phyloP scores from a whole-genome alignment of 2,113 vertebrate genomes.

The Podarcis cretensis region DNA sequence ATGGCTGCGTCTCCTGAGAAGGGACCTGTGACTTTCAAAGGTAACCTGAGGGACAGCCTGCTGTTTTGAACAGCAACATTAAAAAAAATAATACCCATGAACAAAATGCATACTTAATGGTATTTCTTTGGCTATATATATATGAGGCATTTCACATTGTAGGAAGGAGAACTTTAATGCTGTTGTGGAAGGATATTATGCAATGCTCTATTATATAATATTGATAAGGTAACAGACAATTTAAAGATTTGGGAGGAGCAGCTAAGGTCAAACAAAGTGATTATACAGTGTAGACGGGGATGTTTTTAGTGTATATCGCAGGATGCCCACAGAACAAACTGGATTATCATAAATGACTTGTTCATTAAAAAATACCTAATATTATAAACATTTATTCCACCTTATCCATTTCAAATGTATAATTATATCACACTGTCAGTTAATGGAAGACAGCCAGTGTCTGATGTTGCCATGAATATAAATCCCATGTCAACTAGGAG shows the following conservation, averaged over 20 bases:
- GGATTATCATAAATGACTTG: background rate
- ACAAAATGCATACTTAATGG: background rate
- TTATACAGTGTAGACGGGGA: no score
- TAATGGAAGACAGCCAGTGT: background rate
- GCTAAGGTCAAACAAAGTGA: background rate
- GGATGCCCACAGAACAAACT: background rate
- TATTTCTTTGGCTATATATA: background rate
- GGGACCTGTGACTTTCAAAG: background rate
- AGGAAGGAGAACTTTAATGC: background rate
- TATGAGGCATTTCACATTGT: background rate
- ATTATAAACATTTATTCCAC: background rate
- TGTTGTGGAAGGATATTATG: background rate
- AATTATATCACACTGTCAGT: background rate
- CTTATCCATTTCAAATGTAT: background rate
- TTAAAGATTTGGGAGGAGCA: background rate
- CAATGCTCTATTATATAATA: background rate
- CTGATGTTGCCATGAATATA: background rate
- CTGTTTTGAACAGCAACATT: background rate
- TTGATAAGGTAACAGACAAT: background rate
- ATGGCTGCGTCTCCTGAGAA: background rate
- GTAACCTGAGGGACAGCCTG: background rate
- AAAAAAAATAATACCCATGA: background rate
- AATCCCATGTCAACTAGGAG: background rate
- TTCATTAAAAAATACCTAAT: background rate
- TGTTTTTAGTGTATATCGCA: no score